Percentiles rank a stretch among this genome's conserved stretches.
phyloP scores from a whole-genome alignment of 2,888 invertebrate genomes.

The Linnaemya vulpina region DNA sequence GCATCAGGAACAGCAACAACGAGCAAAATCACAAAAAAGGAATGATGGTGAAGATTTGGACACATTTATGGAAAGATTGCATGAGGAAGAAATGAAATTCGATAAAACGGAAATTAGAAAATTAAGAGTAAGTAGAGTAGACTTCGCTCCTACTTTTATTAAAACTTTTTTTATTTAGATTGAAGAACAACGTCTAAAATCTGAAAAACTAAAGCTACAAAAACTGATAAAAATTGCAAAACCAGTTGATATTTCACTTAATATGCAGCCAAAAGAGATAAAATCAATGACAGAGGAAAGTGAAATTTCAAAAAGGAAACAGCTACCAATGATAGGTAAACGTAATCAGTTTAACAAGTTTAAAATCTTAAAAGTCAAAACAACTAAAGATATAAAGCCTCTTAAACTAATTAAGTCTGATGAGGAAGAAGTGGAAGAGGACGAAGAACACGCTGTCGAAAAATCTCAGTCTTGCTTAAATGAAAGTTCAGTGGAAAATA shows the following conservation, averaged over 20 bases:
- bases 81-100: slow-evolving; percentile 84
- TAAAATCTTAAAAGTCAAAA: slow-evolving; percentile 75
- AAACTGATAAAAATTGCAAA: slow-evolving; percentile 90
- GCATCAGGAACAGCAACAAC: slow-evolving; percentile 83
- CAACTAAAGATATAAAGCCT: slow-evolving; percentile 57
- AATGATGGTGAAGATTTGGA: slow-evolving; percentile 89
- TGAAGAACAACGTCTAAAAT: slow-evolving; percentile 87
- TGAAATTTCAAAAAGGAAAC: slow-evolving; percentile 54
- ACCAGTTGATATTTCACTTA: slow-evolving; percentile 86
- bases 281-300: slow-evolving; percentile 42
- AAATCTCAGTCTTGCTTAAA: background rate
- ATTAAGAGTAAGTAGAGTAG: slow-evolving; percentile 82
- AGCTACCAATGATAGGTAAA: slow-evolving; percentile 84
- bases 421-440: slow-evolving; percentile 76
- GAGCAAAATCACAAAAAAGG: slow-evolving; percentile 75
- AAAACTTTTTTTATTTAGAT: slow-evolving; percentile 81
- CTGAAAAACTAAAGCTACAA: slow-evolving; percentile 87
- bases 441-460: slow-evolving; percentile 63
- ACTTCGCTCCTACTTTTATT: background rate
- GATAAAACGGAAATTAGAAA: slow-evolving; percentile 87
- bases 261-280: slow-evolving; percentile 81
- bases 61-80: slow-evolving; percentile 90
- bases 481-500: background rate
- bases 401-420: slow-evolving; percentile 74
- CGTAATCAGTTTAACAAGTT: slow-evolving; percentile 82